These are phyloP conservation scores for Peromyscus melanophrys DNA, from an alignment of 2,797 vertebrate species.

Conservation along the genomic window DNA sequence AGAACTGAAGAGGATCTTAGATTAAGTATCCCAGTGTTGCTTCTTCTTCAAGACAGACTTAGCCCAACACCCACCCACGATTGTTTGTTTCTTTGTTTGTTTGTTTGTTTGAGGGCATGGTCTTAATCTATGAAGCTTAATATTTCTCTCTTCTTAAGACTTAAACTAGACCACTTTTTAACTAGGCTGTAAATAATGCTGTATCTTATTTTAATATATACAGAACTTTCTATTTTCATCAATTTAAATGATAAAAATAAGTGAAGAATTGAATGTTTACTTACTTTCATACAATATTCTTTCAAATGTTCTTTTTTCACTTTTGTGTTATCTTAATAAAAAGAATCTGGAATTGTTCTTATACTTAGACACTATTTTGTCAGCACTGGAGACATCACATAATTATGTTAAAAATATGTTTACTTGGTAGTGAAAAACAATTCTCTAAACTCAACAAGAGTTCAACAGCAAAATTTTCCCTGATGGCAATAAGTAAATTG, in stretches of 20 bases:
- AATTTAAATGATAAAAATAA: slow-evolving; percentile 45
- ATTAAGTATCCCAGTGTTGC: slow-evolving; percentile 16
- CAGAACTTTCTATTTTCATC: slow-evolving; percentile 36
- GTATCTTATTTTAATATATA: background rate
- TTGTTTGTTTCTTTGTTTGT: background rate
- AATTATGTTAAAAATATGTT: slow-evolving; percentile 19
- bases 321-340: slow-evolving; percentile 64
- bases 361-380: slow-evolving; percentile 59
- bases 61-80: background rate
- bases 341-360: slow-evolving; percentile 58
- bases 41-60: slow-evolving; percentile 28
- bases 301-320: slow-evolving; percentile 7
- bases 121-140: slow-evolving; percentile 46
- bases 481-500: background rate
- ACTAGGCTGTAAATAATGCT: slow-evolving; percentile 12
- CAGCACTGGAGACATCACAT: slow-evolving; percentile 36
- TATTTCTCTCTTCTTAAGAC: slow-evolving; percentile 60
- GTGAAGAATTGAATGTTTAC: slow-evolving; percentile 32
- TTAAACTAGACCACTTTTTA: slow-evolving; percentile 45
- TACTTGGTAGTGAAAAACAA: slow-evolving; percentile 56
- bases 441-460: slow-evolving; percentile 38
- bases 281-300: slow-evolving; percentile 62
- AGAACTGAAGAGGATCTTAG: slow-evolving; percentile 34
- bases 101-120: background rate
- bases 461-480: slow-evolving; percentile 23